Percentiles rank a stretch among this genome's conserved stretches.
phyloP scores from a whole-genome alignment of 1,140 invertebrate genomes.

The Carposina sasakii region DNA sequence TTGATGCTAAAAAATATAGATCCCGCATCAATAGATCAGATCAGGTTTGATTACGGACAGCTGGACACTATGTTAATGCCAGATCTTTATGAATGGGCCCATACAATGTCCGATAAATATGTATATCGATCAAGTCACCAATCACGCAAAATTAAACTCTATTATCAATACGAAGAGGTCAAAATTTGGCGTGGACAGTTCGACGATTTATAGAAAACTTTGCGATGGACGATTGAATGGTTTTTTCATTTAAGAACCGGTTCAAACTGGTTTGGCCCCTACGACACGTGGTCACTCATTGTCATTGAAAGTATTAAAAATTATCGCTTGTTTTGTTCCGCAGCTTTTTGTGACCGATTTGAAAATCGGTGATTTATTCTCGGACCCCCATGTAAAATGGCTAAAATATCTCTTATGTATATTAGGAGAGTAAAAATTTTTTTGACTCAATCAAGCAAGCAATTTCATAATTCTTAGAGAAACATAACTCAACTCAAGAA shows the following conservation, averaged over 20 bases:
- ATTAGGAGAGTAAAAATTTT: no score
- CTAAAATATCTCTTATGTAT: no score
- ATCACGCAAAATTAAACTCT: no score
- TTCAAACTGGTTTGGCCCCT: constrained; percentile 52
- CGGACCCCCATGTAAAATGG: constrained; percentile 2
- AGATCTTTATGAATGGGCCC: constrained; percentile 28
- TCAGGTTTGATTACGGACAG: constrained; percentile 45
- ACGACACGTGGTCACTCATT: constrained; percentile 63
- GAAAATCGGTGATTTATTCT: constrained; percentile 7
- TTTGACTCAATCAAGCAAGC: no score
- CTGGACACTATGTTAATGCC: constrained; percentile 44
- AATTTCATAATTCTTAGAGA: no score
- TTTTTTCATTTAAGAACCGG: constrained; percentile 59
- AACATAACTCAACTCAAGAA: no score
- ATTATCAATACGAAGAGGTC: no score
- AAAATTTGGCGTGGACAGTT: no score
- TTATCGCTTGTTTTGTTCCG: constrained; percentile 56
- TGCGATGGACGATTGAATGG: constrained; percentile 64
- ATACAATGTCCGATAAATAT: no score
- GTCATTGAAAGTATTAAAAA: constrained; percentile 55
- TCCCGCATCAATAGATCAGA: constrained; percentile 50
- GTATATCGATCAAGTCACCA: no score
- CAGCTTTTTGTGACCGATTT: constrained; percentile 25
- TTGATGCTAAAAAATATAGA: no score
- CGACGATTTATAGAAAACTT: no score